A percentile compares a stretch with the other conserved stretches of the same genome.
phyloP scores from a whole-genome alignment of 2,113 vertebrate genomes.

The Forbesichthys papilliferus region DNA sequence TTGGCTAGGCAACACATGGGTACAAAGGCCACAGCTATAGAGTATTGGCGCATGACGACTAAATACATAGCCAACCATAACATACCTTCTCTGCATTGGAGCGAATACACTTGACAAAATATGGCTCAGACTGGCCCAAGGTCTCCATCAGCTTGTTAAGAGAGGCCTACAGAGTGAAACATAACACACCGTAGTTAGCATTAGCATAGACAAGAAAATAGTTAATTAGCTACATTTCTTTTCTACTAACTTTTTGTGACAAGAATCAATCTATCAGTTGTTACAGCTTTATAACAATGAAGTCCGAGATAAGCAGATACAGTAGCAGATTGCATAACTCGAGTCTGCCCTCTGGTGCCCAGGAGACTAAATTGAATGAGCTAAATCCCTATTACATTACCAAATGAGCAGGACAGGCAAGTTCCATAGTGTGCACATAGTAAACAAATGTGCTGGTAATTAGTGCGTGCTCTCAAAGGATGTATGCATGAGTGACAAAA shows the following conservation, averaged over 20 bases:
- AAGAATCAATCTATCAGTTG: slow-evolving; percentile 1
- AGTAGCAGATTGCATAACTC: not conserved
- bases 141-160: slow-evolving; percentile 98
- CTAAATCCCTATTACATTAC: too few species aligned
- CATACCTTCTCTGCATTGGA: slow-evolving; percentile 97
- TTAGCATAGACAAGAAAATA: not conserved
- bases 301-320: too few species aligned
- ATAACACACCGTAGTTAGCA: slow-evolving; percentile 11
- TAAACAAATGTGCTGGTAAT: not conserved
- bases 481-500: not conserved
- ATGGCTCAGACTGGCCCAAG: slow-evolving; percentile 93
- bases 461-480: slow-evolving; percentile 11
- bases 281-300: not conserved
- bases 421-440: not conserved
- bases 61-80: slow-evolving; percentile 1
- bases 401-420: not conserved
- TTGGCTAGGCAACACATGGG: too few species aligned
- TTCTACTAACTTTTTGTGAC: not conserved
- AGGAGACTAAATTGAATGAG: not conserved
- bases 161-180: slow-evolving; percentile 80
- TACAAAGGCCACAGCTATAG: not conserved
- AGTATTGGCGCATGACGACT: not conserved
- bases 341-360: not conserved
- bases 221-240: not conserved
- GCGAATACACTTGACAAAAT: slow-evolving; percentile 99